Evolutionary conservation across 2,113 vertebrate genomes (phyloP).

Genomic region (Ochotona curzoniae): DNA sequence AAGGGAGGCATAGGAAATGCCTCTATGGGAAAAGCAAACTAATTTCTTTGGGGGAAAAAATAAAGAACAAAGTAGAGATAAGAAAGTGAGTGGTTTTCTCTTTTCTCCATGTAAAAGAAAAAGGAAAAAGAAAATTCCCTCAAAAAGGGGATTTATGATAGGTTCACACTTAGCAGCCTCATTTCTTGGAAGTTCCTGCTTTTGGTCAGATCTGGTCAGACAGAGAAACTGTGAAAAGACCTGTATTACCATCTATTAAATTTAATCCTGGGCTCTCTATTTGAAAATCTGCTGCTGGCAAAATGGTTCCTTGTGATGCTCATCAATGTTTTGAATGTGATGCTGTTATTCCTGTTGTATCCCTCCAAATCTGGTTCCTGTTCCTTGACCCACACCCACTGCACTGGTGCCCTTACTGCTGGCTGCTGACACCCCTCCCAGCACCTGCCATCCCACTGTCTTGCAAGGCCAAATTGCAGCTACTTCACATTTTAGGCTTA

Average conservation of each 20-base stretch:
- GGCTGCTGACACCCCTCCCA: no score
- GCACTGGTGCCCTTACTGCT: background rate
- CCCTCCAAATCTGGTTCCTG: background rate
- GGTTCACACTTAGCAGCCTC: background rate
- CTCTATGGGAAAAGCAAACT: background rate
- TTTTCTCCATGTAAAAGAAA: background rate
- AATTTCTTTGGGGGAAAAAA: background rate
- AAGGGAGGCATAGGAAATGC: background rate
- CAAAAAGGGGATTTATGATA: background rate
- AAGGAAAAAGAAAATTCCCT: background rate
- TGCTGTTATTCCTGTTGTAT: constrained; percentile 9
- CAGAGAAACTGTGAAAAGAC: background rate
- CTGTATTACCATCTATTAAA: background rate
- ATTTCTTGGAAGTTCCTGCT: background rate
- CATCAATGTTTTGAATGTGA: background rate
- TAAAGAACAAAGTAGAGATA: background rate
- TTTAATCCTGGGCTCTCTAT: background rate
- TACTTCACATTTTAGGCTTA: background rate
- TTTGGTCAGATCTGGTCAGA: background rate
- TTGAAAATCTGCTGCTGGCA: background rate
- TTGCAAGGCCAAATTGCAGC: background rate
- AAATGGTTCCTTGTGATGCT: background rate
- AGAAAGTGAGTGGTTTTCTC: background rate
- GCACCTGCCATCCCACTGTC: background rate
- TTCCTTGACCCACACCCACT: background rate